These are phyloP conservation scores for Sesamia nonagrioides DNA, from an alignment of 1,140 invertebrate species.

Conservation along the genomic window DNA sequence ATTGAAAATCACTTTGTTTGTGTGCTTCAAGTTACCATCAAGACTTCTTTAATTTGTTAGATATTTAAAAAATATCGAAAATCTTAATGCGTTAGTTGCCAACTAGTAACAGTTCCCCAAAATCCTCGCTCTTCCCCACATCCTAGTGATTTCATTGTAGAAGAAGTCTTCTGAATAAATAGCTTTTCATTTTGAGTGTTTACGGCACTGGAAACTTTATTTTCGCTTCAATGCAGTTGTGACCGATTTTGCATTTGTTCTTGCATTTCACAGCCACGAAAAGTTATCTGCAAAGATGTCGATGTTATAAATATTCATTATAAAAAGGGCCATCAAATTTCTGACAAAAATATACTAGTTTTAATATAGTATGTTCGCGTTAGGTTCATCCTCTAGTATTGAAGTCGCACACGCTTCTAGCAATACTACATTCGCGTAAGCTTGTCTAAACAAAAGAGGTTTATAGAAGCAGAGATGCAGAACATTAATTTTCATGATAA, in stretches of 20 bases:
- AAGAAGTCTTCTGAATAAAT: too few species aligned
- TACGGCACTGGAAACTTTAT: background rate
- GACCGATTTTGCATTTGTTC: background rate
- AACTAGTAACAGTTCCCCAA: too few species aligned
- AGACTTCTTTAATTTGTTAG: too few species aligned
- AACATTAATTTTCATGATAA: too few species aligned
- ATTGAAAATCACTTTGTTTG: conserved; percentile 2
- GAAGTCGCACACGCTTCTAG: conserved; percentile 27
- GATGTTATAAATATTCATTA: background rate
- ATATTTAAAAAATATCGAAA: too few species aligned
- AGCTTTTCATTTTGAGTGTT: too few species aligned
- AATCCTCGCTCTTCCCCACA: too few species aligned
- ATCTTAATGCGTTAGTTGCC: too few species aligned
- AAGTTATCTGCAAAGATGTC: background rate
- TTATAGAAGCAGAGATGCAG: too few species aligned
- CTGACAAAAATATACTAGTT: background rate
- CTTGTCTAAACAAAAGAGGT: too few species aligned
- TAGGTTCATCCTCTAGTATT: background rate
- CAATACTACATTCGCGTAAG: too few species aligned
- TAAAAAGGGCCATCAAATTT: background rate
- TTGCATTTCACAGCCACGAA: background rate
- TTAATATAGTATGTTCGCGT: background rate
- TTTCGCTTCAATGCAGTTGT: background rate
- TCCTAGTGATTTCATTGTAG: too few species aligned
- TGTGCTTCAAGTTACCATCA: background rate